phyloP scores from a whole-genome alignment of 2,113 vertebrate genomes.

The Forbesichthys papilliferus region DNA sequence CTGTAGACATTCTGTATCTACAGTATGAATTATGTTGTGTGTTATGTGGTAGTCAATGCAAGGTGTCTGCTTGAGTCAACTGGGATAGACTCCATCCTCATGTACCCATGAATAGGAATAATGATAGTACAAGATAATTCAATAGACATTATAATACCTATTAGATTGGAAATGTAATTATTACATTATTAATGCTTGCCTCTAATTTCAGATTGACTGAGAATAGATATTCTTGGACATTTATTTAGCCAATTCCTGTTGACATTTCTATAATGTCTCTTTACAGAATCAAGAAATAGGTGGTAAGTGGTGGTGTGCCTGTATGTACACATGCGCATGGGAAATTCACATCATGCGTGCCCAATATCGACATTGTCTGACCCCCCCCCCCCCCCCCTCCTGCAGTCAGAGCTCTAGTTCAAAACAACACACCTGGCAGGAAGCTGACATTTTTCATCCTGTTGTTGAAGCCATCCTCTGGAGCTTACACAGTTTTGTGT shows the following conservation, averaged over 20 bases:
- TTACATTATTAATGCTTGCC: not conserved
- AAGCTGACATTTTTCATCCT: not conserved
- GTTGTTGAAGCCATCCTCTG: not conserved
- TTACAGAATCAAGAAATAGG: not conserved
- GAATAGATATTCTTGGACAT: not conserved
- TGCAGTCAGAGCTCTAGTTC: not conserved
- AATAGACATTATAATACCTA: not conserved
- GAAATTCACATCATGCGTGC: not conserved
- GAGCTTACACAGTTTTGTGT: not conserved
- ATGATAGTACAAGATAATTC: not conserved
- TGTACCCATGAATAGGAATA: too few species aligned
- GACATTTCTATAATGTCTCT: not conserved
- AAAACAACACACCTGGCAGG: not conserved
- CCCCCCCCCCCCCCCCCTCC: not conserved
- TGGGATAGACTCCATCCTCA: too few species aligned
- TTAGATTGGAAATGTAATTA: not conserved
- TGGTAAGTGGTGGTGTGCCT: not conserved
- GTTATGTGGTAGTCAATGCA: too few species aligned
- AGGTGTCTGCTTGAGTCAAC: too few species aligned
- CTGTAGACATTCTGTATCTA: too few species aligned
- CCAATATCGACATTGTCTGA: not conserved
- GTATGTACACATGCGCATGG: not conserved
- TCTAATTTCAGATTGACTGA: not conserved
- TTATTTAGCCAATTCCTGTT: constrained; percentile 4
- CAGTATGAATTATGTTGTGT: too few species aligned